Percentiles rank a stretch among this genome's conserved stretches.
Conservation (phyloP, 2,888 invertebrate species). For the Tetrapedia diversipes region DNA sequence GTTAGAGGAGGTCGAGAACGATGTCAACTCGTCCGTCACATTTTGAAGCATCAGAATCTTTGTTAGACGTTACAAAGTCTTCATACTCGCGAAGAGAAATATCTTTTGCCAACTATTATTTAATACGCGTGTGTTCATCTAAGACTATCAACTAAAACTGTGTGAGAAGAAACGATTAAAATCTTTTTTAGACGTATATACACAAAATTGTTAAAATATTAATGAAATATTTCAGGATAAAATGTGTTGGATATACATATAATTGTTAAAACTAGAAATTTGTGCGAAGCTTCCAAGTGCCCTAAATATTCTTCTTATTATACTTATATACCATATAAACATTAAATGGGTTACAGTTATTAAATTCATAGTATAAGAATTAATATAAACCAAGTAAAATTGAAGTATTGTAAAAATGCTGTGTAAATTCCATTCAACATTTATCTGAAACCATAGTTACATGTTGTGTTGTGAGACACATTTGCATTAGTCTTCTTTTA, state of each 20-base stretch:
- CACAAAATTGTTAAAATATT: conserved; percentile 25
- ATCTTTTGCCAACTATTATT: conserved; percentile 27
- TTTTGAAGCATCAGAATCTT: conserved; percentile 26
- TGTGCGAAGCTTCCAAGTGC: conserved; percentile 19
- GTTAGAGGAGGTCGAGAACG: conserved; percentile 10
- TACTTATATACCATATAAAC: conserved; percentile 20
- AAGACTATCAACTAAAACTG: conserved; percentile 1
- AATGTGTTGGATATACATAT: conserved; percentile 7
- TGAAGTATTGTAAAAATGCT: neutral
- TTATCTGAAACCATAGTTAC: conserved; percentile 16
- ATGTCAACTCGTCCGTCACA: conserved; percentile 33
- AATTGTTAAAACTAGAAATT: neutral
- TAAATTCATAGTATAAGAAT: neutral
- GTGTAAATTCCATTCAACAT: conserved; percentile 14
- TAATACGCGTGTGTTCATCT: neutral
- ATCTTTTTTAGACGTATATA: conserved; percentile 7
- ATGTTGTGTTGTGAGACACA: neutral
- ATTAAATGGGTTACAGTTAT: conserved; percentile 17
- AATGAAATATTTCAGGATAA: conserved; percentile 26
- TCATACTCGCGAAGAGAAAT: neutral
- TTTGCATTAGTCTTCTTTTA: neutral
- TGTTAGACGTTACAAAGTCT: conserved; percentile 7
- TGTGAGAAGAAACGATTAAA: neutral
- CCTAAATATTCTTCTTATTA: neutral
- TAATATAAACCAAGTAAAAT: neutral